Evolutionary conservation across 23 tunicate species (phyloP).

Genomic region (Trididemnum miniatum): DNA sequence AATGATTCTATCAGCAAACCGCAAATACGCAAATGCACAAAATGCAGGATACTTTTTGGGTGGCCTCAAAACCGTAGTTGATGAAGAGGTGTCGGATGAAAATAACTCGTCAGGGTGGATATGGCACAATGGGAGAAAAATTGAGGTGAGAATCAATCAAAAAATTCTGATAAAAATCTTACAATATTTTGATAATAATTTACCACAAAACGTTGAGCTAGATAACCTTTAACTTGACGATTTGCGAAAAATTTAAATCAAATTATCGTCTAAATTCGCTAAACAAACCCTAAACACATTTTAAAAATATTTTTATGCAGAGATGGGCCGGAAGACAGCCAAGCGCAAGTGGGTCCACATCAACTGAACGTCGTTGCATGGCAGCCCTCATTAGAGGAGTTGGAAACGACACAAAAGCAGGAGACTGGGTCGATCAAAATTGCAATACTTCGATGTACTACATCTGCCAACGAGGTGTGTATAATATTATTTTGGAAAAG

Average conservation of each 20-base stretch:
- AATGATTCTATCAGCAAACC: not conserved
- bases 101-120: not conserved
- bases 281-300: no score
- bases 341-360: not conserved
- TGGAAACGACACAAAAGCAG: slow-evolving; percentile 1
- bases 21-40: not conserved
- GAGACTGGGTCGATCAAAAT: slow-evolving; percentile 24
- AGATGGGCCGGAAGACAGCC: not conserved
- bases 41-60: not conserved
- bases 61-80: not conserved
- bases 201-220: no score
- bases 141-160: slow-evolving; percentile 7
- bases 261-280: no score
- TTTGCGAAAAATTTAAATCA: no score
- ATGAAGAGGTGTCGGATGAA: not conserved
- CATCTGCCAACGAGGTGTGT: slow-evolving; percentile 40
- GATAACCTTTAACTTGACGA: no score
- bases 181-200: no score
- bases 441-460: not conserved
- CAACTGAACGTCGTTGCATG: not conserved
- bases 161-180: no score
- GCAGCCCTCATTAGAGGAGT: not conserved
- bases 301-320: no score
- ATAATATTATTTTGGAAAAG: no score
- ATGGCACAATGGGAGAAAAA: not conserved